Conservation (phyloP, 2,888 invertebrate genomes). For the Campoplex nolae region DNA sequence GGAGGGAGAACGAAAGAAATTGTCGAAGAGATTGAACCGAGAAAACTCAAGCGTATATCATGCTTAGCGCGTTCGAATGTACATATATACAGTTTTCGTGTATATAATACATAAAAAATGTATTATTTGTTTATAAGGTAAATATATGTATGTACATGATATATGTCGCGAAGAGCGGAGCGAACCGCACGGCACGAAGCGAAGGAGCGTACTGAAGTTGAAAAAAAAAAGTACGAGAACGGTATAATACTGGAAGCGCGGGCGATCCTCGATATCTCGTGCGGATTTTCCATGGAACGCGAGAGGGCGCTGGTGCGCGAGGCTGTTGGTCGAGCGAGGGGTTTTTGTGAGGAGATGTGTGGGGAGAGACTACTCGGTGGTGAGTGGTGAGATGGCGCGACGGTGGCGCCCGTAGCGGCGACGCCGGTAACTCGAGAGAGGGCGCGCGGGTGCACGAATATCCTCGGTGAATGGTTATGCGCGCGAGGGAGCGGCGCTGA, state of each 20-base stretch:
- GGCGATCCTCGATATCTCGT: neutral
- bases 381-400: slow-evolving; percentile 35
- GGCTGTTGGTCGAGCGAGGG: slow-evolving; percentile 1
- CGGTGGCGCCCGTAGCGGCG: slow-evolving; percentile 44
- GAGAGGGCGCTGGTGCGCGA: slow-evolving; percentile 47
- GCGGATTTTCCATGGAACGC: neutral
- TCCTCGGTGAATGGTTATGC: slow-evolving; percentile 51
- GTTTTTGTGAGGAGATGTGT: neutral
- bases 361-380: neutral
- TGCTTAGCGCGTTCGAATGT: neutral
- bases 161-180: slow-evolving; percentile 58
- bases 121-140: neutral
- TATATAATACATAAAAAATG: neutral
- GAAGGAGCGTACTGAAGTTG: slow-evolving; percentile 72
- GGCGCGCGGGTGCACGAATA: slow-evolving; percentile 53
- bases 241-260: neutral
- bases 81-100: neutral
- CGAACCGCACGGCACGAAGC: slow-evolving; percentile 72
- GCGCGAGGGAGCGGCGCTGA: slow-evolving; percentile 18
- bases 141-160: neutral
- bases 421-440: slow-evolving; percentile 44
- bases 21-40: neutral
- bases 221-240: slow-evolving; percentile 13
- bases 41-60: neutral
- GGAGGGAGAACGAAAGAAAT: neutral